Evolutionary conservation across 2,797 vertebrate genomes (phyloP).

Genomic region (Manis pentadactyla): DNA sequence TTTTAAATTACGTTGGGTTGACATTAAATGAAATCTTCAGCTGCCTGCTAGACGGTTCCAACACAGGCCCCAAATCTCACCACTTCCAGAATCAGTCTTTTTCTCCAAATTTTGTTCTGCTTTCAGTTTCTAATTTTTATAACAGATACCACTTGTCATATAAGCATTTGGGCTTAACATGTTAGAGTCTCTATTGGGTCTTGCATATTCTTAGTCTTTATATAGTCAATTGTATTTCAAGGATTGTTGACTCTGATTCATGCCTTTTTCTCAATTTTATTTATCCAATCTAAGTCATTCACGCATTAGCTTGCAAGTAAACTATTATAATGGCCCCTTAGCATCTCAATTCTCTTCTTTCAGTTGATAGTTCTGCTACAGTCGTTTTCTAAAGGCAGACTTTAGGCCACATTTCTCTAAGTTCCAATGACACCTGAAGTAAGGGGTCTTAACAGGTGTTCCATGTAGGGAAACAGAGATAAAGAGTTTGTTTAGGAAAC

Average conservation of each 20-base stretch:
- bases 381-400: not conserved
- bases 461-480: not conserved
- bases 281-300: not conserved
- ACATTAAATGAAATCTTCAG: slow-evolving; percentile 23
- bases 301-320: not conserved
- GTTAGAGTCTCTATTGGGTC: not conserved
- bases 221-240: not conserved
- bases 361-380: not conserved
- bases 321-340: not conserved
- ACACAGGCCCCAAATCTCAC: not conserved
- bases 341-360: not conserved
- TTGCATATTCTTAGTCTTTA: not conserved
- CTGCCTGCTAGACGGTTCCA: not conserved
- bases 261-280: slow-evolving; percentile 6
- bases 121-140: slow-evolving; percentile 22
- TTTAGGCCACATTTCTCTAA: not conserved
- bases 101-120: not conserved
- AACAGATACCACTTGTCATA: not conserved
- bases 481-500: not conserved
- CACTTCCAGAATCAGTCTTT: not conserved
- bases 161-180: not conserved
- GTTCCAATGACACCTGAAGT: not conserved
- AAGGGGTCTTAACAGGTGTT: not conserved
- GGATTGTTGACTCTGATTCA: not conserved
- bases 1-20: slow-evolving; percentile 41